Base-by-base conservation (phyloP, 92 coral and sea anemone genomes). In the Phenganax marumi region DNA sequence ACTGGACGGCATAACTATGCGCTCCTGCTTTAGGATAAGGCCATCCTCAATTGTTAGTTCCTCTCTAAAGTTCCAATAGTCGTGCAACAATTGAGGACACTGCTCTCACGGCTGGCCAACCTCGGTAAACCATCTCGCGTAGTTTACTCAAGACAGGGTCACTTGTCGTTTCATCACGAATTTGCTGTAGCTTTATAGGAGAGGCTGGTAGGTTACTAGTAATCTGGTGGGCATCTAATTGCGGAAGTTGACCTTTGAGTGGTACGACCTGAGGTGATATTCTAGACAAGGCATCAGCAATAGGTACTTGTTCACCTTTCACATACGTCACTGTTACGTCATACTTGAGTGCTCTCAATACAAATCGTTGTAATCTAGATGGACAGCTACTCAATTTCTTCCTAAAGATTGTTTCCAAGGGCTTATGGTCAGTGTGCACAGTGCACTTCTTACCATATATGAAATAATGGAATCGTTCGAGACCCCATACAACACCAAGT, bases 61-160 rank as follows among this genome's bases (percentile, higher is more conserved):
- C 77, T 85, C 87, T 65, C 90, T 25, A 53, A 84, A 90, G 77
- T 90, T 90, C 91, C 93, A 90, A 57, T 81, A 90, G n/a, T 88
- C 84, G 69, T 76, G 87, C 60, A 85, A 79, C 16, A 22, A n/a
- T 69, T 81, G 51, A 4, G 86, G 86, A 51, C 87, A 89, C 84
- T 80, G 52, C 19, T 66, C 76, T 47, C 16, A 6, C 23, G 7
- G 77, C 56, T 54, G 89, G 89, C 85, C 81, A 84, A 78, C 90
- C 90, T 51, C 50, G 39, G 18, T 53, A 81, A 52, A 84, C 49
- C 52, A 68, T 61, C 18, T 88, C 85, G 23, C 65, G 66, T 10
- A 85, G 70, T 26, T 50, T 43, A 52, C 54, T 49, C 47, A 90
- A 19, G 22, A 73, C 78, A 7, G 84, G 73, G 50, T 87, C 86